Evolutionary conservation across 2,888 invertebrate genomes (phyloP), one percentile per base, ranked within the genome.

Genomic region (Synanthedon andrenaeformis): DNA sequence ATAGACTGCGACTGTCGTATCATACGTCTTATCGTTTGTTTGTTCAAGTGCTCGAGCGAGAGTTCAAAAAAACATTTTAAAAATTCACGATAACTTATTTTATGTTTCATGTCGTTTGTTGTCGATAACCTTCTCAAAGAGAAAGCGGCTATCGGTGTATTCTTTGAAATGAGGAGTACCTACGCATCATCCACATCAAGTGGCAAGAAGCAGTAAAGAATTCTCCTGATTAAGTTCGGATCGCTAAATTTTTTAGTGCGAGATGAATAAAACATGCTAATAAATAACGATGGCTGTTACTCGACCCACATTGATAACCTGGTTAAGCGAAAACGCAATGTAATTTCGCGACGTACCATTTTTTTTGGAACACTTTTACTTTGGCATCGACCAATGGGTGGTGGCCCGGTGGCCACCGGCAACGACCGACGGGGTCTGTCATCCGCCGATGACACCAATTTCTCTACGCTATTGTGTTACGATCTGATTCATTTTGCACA

Each of bases 321-420:
- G 76, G 85, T 83, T 84, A 71, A 72, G 82, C 83, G 82, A 86
- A 86, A 86, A 85, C 82, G 86, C 86, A 81, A 84, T 83, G 84
- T 82, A 84, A 85, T 85, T 87, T 87, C 76, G 87, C 86, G 82
- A 84, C 74, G 77, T 75, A 76, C 76, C 81, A n/a, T 74, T 83
- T 82, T 52, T 52, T 85, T 85, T 75, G 84, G 83, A 86, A 84
- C 86, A 86, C 86, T 86, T 86, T 87, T 87, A 87, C 86, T 87
- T 82, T 65, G 79, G 69, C 79, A 76, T 70, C 70, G 35, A 35
- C 35, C 35, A 35, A 35, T 35, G 69, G 71, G 75, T 73, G 17
- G 19, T 11, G 14, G 69, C 68, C 72, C 74, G 70, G 69, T 72
- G 28, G 8, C 70, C 76, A 72, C 70, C 76, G 66, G 23, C 23